Percentiles rank a stretch among this genome's conserved stretches.
Evolutionary conservation across 1,140 invertebrate species (phyloP).

Genomic region (Drosophila aff.): DNA sequence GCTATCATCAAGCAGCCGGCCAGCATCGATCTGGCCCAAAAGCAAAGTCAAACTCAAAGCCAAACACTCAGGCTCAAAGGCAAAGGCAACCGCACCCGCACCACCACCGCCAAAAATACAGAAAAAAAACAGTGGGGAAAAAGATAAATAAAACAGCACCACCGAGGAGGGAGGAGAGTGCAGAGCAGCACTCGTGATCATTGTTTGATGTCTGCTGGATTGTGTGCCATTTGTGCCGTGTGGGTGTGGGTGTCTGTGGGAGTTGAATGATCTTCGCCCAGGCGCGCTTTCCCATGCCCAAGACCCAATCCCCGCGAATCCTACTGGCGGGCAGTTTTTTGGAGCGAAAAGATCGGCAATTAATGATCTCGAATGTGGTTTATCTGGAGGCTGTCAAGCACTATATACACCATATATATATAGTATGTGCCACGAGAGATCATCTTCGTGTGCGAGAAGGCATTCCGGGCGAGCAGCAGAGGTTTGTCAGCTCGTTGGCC

Average conservation of each 20-base stretch:
- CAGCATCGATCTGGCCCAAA: constrained; percentile 63
- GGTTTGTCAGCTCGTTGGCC: constrained; percentile 83
- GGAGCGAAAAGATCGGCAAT: constrained; percentile 65
- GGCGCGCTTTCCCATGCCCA: constrained; percentile 45
- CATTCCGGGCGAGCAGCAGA: constrained; percentile 47
- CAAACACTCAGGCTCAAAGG: constrained; percentile 36
- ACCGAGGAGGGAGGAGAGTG: not conserved
- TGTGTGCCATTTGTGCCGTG: constrained; percentile 40
- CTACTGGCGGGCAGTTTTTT: constrained; percentile 54
- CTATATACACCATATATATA: not conserved
- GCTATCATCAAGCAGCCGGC: constrained; percentile 66
- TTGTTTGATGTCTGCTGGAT: constrained; percentile 65
- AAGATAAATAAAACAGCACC: constrained; percentile 16
- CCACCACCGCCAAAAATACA: constrained; percentile 28
- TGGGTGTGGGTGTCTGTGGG: constrained; percentile 59
- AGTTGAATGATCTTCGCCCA: constrained; percentile 51
- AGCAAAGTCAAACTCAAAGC: constrained; percentile 27
- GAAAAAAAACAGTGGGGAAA: not conserved
- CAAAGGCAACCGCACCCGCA: constrained; percentile 52
- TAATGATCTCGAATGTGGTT: constrained; percentile 75
- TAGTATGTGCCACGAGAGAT: constrained; percentile 31
- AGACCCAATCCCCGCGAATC: constrained; percentile 25
- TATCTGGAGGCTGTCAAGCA: constrained; percentile 58
- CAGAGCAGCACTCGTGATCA: constrained; percentile 59
- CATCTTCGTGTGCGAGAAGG: constrained; percentile 50